Evolutionary conservation across 2,113 vertebrate species (phyloP).

Genomic region (Myodes glareolus): DNA sequence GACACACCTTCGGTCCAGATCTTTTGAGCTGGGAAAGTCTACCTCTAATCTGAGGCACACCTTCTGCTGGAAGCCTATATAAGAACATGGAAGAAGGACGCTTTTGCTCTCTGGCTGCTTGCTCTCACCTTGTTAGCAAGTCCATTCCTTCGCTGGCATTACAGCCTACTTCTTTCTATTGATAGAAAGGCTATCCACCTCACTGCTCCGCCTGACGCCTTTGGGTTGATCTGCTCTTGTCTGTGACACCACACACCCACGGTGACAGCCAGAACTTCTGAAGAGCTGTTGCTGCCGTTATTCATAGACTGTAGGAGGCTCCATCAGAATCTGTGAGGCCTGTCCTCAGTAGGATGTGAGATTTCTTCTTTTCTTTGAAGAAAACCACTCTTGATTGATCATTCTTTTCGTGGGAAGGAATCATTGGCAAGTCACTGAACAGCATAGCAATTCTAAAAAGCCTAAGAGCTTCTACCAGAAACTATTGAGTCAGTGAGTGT

Average conservation of each 20-base stretch:
- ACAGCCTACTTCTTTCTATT: background rate
- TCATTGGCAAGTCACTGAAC: slow-evolving; percentile 43
- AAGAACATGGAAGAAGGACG: background rate
- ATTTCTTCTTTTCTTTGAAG: slow-evolving; percentile 49
- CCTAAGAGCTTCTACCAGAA: background rate
- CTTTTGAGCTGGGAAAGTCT: background rate
- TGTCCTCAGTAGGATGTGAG: background rate
- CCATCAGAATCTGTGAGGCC: background rate
- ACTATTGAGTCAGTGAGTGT: background rate
- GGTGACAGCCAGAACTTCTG: background rate
- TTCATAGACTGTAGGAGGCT: background rate
- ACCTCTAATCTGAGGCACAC: background rate
- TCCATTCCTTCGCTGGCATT: background rate
- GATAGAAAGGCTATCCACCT: background rate
- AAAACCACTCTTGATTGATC: slow-evolving; percentile 62
- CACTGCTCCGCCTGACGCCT: background rate
- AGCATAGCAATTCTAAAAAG: background rate
- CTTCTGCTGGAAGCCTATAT: background rate
- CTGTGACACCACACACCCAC: background rate
- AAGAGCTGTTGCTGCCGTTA: background rate
- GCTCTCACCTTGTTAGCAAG: background rate
- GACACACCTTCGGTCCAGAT: no score
- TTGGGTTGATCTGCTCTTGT: background rate
- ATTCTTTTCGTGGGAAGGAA: slow-evolving; percentile 19
- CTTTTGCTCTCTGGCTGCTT: background rate